A percentile compares a stretch with the other conserved stretches of the same genome.
These are phyloP conservation scores for Blastobasis adustella DNA, from an alignment of 2,888 invertebrate species.

Conservation along the genomic window DNA sequence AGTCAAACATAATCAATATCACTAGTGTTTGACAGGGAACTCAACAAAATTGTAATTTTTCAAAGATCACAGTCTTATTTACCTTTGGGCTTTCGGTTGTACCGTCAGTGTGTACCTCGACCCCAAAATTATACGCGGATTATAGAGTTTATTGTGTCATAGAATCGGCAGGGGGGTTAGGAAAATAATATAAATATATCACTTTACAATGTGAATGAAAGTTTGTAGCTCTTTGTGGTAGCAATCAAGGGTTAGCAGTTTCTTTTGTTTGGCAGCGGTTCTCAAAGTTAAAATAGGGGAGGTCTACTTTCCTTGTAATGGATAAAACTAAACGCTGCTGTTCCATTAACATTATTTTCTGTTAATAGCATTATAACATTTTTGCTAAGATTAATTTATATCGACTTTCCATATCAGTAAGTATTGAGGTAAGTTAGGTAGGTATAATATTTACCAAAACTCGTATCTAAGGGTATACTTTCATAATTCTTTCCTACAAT, in stretches of 20 bases:
- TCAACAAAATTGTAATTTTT: slow-evolving; percentile 64
- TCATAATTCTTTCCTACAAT: no score
- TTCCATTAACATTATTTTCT: no score
- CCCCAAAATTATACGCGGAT: slow-evolving; percentile 33
- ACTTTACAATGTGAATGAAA: slow-evolving; percentile 59
- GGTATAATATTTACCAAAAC: no score
- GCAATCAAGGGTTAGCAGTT: slow-evolving; percentile 55
- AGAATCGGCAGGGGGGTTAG: slow-evolving; percentile 42
- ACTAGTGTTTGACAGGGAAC: slow-evolving; percentile 29
- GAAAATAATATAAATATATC: slow-evolving; percentile 71
- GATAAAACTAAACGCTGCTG: not conserved
- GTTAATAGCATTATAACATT: no score
- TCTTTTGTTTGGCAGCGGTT: slow-evolving; percentile 28
- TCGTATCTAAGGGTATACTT: no score
- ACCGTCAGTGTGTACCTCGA: no score
- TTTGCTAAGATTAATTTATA: no score
- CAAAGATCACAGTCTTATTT: slow-evolving; percentile 38
- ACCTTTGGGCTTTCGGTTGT: not conserved
- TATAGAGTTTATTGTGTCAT: slow-evolving; percentile 42
- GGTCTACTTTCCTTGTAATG: not conserved
- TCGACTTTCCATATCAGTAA: no score
- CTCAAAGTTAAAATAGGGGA: slow-evolving; percentile 31
- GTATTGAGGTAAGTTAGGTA: no score
- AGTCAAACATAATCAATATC: slow-evolving; percentile 45
- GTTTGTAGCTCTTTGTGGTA: slow-evolving; percentile 65